phyloP scores from a whole-genome alignment of 1,140 invertebrate genomes.

The Zaprionus taronus region DNA sequence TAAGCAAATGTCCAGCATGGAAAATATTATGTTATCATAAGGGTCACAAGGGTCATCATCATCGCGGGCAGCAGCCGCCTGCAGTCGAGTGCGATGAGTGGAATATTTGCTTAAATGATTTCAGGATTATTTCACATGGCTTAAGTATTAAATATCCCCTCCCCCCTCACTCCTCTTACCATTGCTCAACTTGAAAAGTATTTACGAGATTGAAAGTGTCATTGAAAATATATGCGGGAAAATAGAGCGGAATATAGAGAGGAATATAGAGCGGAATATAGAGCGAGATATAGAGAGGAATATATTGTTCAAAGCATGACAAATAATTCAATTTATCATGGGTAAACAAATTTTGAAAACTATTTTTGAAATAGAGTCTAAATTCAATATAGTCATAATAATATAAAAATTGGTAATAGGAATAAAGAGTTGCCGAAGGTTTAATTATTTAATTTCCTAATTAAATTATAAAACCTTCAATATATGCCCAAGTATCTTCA shows the following conservation, averaged over 20 bases:
- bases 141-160: neutral
- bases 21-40: slow-evolving; percentile 73
- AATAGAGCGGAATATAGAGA: neutral
- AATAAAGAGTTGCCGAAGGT: too few species aligned
- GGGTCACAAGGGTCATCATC: slow-evolving; percentile 35
- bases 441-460: too few species aligned
- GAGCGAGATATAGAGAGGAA: neutral
- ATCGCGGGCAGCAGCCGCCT: neutral
- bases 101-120: slow-evolving; percentile 28
- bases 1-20: slow-evolving; percentile 60
- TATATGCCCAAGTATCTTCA: too few species aligned
- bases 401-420: too few species aligned
- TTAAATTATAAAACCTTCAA: too few species aligned
- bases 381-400: neutral
- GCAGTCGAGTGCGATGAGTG: slow-evolving; percentile 9
- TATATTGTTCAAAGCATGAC: neutral
- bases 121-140: slow-evolving; percentile 11
- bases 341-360: too few species aligned
- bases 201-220: neutral
- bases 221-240: neutral
- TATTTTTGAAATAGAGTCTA: too few species aligned
- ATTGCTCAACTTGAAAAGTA: neutral
- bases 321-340: neutral
- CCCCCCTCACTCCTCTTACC: too few species aligned
- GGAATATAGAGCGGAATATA: too few species aligned